Evolutionary conservation across 2,113 vertebrate species (phyloP).

Genomic region (Carassius carassius): DNA sequence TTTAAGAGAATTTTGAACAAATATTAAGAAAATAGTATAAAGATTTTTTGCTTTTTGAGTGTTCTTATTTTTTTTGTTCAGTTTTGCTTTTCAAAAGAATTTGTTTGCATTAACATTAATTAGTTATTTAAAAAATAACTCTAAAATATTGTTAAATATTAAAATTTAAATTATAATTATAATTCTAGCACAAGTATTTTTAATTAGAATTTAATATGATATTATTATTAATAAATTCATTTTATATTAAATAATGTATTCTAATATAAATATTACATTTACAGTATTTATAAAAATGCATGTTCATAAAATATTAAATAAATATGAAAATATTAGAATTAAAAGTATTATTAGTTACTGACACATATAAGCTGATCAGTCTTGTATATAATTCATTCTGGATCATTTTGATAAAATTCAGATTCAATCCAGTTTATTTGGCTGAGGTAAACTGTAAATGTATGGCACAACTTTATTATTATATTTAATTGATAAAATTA

Average conservation of each 20-base stretch:
- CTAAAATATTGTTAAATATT: not conserved
- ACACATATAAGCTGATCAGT: not conserved
- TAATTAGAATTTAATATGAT: too few species aligned
- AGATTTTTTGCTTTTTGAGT: too few species aligned
- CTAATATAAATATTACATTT: not conserved
- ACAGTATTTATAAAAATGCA: not conserved
- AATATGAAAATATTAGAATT: too few species aligned
- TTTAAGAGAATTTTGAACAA: not conserved
- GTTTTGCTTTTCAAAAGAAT: too few species aligned
- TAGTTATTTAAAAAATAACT: not conserved
- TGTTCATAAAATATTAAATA: not conserved
- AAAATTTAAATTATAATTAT: not conserved
- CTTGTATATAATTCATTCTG: not conserved
- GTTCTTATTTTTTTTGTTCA: too few species aligned
- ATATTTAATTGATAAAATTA: not conserved
- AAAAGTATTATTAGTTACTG: not conserved
- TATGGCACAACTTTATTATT: not conserved
- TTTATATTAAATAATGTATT: not conserved
- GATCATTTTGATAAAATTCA: not conserved
- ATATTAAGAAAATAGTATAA: not conserved
- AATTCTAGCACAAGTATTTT: not conserved
- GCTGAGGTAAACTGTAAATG: not conserved
- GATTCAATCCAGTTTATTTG: not conserved
- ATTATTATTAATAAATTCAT: not conserved
- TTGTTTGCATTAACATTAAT: too few species aligned